Conservation (phyloP, 2,888 invertebrate species). For the Listrodromus nycthemerus region DNA sequence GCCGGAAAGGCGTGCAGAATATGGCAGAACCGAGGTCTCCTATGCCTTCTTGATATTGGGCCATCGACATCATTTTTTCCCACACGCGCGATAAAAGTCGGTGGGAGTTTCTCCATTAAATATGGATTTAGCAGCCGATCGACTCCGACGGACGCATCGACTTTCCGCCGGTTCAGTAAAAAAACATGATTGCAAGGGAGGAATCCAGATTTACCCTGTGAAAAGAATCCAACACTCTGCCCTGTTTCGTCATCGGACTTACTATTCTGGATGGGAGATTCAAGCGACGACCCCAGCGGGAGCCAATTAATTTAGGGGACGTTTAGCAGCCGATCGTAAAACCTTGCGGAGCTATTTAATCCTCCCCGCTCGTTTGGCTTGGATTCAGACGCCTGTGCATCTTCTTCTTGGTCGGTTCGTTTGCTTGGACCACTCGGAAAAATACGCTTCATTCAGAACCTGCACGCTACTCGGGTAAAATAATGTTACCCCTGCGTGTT, state of each 20-base stretch:
- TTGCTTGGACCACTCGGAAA: slow-evolving; percentile 18
- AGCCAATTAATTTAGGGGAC: slow-evolving; percentile 79
- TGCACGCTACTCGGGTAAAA: slow-evolving; percentile 24
- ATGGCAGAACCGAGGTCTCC: not conserved
- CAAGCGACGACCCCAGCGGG: slow-evolving; percentile 30
- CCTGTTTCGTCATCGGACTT: slow-evolving; percentile 10
- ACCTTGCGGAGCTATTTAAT: slow-evolving; percentile 53
- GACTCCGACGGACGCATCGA: slow-evolving; percentile 41
- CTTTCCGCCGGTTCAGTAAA: slow-evolving; percentile 7
- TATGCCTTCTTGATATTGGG: not conserved
- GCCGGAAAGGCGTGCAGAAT: not conserved
- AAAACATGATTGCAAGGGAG: not conserved
- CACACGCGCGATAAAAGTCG: slow-evolving; percentile 45
- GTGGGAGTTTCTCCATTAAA: slow-evolving; percentile 77
- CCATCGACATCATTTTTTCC: slow-evolving; percentile 17
- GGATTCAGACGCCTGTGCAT: slow-evolving; percentile 30
- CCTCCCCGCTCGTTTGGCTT: slow-evolving; percentile 30
- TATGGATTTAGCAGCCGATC: slow-evolving; percentile 74
- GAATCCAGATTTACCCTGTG: not conserved
- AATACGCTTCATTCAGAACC: slow-evolving; percentile 42
- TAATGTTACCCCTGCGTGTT: slow-evolving; percentile 38
- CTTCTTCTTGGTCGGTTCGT: slow-evolving; percentile 36
- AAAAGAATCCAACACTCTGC: slow-evolving; percentile 14
- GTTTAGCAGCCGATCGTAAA: slow-evolving; percentile 76
- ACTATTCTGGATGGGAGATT: slow-evolving; percentile 24